Conservation (phyloP, 2,888 invertebrate species). For the Ectemnius continuus region DNA sequence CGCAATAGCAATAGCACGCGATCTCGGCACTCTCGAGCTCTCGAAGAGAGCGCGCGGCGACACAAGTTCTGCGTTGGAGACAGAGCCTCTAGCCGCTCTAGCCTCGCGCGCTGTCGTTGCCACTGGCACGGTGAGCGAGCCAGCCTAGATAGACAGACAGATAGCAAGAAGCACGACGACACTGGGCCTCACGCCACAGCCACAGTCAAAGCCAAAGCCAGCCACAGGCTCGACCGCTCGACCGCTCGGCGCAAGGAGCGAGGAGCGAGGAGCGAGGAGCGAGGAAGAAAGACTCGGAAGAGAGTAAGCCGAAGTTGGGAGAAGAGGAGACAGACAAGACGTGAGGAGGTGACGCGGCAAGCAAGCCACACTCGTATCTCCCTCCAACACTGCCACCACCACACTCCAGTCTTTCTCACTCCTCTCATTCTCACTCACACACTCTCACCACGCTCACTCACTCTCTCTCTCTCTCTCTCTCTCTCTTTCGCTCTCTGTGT, state of each 20-base stretch:
- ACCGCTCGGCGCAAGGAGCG: too few species aligned
- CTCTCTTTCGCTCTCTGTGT: slow-evolving; percentile 39
- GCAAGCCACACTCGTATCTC: slow-evolving; percentile 52
- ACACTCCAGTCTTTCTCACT: slow-evolving; percentile 12
- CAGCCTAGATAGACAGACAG: background rate
- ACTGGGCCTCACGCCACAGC: too few species aligned
- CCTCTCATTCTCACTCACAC: slow-evolving; percentile 2
- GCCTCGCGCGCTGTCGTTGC: too few species aligned
- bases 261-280: too few species aligned
- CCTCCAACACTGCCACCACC: slow-evolving; percentile 61
- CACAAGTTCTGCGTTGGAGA: slow-evolving; percentile 5
- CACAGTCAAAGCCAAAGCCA: too few species aligned
- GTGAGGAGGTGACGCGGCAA: slow-evolving; percentile 4
- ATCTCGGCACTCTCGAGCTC: slow-evolving; percentile 28
- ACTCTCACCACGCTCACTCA: too few species aligned
- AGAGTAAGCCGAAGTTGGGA: slow-evolving; percentile 2
- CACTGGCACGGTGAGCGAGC: background rate
- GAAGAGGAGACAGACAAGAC: background rate
- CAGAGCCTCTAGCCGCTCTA: too few species aligned
- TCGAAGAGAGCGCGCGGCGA: background rate
- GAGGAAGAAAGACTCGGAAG: background rate
- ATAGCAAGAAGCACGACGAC: background rate
- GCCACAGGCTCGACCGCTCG: too few species aligned
- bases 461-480: too few species aligned
- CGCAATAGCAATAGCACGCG: slow-evolving; percentile 25